Base-by-base conservation (phyloP, 2,113 vertebrate genomes). In the Epinephelus fuscoguttatus region DNA sequence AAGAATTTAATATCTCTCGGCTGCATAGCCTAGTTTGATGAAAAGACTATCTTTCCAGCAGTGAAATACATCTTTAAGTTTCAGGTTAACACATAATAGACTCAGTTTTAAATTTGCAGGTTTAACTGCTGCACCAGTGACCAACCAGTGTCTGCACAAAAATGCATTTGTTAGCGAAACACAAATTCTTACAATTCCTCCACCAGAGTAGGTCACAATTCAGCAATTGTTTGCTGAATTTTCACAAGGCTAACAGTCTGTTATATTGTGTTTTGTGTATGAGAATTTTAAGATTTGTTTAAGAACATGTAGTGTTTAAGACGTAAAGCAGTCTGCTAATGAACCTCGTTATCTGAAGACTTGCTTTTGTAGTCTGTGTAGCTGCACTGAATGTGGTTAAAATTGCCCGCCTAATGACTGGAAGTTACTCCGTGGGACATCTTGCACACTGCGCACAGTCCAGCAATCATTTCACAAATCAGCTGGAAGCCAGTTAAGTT, bases 401-500 rank as follows among this genome's bases (percentile, higher is more conserved):
- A 37, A 33, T 3, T 27, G 42, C 62, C 37, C 19, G 30, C 37
- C 55, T 14, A 37, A 50, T 68, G 64, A 40, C 53, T 74, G 45
- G 12, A 57, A n/a, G 61, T 40, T 78, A 62, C 30, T 76, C 17
- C 27, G 37, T 2, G n/a, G 19, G 15, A 77, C 37, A 59, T 37
- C 12, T 71, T 81, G 53, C 53, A 57, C 66, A 62, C 55, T 37
- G 19, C n/a, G 33, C 21, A 37, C 25, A 70, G 45, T 42, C 56
- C 59, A 71, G 49, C 17, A 30, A 33, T 21, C 25, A 55, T 81
- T 70, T 87, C 18, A 75, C 53, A 47, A 71, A 75, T 45, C 23
- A 68, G 73, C 69, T 77, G 6, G 23, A 81, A 72, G 62, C 70
- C 63, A 81, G 6, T 84, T 70, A 33, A 30, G 21, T 45, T 81